Evolutionary conservation across 2,888 invertebrate species (phyloP).

Genomic region (Adelphocoris suturalis): DNA sequence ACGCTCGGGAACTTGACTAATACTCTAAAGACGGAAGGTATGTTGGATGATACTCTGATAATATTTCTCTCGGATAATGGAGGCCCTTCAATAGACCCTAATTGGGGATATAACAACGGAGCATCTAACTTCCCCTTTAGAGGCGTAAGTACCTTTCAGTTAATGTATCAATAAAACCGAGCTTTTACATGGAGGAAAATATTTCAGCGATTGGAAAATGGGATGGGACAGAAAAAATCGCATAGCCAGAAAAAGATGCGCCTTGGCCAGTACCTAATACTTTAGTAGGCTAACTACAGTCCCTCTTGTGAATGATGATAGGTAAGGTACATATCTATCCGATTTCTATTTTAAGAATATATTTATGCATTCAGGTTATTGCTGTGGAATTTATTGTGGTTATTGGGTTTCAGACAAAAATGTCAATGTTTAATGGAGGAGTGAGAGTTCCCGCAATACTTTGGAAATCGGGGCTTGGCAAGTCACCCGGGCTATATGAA

Average conservation of each 20-base stretch:
- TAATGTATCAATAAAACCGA: neutral
- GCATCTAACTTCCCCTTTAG: conserved; percentile 83
- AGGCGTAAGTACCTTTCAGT: conserved; percentile 78
- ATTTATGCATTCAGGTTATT: too few species aligned
- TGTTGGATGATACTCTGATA: conserved; percentile 83
- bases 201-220: neutral
- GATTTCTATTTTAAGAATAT: too few species aligned
- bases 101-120: conserved; percentile 80
- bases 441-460: conserved; percentile 86
- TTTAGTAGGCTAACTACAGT: too few species aligned
- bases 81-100: conserved; percentile 81
- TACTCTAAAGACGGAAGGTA: conserved; percentile 80
- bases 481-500: conserved; percentile 81
- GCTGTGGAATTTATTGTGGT: neutral
- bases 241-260: too few species aligned
- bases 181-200: neutral
- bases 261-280: too few species aligned
- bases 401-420: conserved; percentile 81
- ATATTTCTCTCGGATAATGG: conserved; percentile 84
- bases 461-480: conserved; percentile 86
- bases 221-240: too few species aligned
- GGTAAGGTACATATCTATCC: too few species aligned
- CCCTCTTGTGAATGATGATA: too few species aligned
- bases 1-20: conserved; percentile 74
- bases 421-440: conserved; percentile 91